Conservation (phyloP, 2,888 invertebrate species). For the Operophtera brumata region DNA sequence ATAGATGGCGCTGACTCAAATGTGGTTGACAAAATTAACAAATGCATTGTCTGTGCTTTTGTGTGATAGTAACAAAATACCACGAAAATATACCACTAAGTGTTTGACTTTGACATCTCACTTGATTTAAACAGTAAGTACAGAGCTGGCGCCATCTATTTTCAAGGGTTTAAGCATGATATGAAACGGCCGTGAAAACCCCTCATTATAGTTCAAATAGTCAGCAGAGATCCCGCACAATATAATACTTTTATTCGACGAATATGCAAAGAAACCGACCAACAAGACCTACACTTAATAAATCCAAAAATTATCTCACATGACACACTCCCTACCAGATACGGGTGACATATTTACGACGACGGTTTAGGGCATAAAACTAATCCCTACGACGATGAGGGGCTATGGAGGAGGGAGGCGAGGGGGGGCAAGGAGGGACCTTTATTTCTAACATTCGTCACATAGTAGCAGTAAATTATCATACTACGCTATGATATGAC, state of each 20-base stretch:
- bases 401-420: slow-evolving; percentile 34
- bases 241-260: not conserved
- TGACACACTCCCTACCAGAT: slow-evolving; percentile 67
- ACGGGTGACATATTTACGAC: slow-evolving; percentile 78
- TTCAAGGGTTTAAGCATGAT: too few species aligned
- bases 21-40: too few species aligned
- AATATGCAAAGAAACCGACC: slow-evolving; percentile 28
- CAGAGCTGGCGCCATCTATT: too few species aligned
- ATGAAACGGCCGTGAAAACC: too few species aligned
- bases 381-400: slow-evolving; percentile 65
- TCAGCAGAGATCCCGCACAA: not conserved
- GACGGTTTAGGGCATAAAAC: slow-evolving; percentile 75
- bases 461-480: slow-evolving; percentile 81
- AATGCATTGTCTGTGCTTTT: too few species aligned
- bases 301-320: slow-evolving; percentile 76
- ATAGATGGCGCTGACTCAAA: too few species aligned
- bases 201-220: not conserved
- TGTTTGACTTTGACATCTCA: too few species aligned
- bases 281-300: slow-evolving; percentile 51
- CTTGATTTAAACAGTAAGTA: too few species aligned
- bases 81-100: too few species aligned
- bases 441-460: slow-evolving; percentile 82
- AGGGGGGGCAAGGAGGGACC: slow-evolving; percentile 59
- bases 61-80: too few species aligned
- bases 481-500: slow-evolving; percentile 81